phyloP scores from a whole-genome alignment of 2,888 invertebrate species.

The Callosobruchus maculatus region DNA sequence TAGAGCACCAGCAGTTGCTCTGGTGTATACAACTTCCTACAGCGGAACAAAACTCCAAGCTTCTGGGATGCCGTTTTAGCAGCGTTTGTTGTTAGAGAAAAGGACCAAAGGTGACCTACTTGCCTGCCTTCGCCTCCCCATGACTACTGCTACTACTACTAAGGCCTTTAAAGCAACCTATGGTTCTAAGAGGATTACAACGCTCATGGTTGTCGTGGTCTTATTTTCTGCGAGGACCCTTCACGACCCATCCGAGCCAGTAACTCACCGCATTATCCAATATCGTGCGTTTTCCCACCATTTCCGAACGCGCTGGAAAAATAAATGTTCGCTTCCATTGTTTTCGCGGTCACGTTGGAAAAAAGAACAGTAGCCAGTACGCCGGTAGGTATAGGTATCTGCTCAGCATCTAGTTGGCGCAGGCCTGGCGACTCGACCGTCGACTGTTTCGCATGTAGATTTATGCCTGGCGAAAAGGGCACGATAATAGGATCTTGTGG shows the following conservation, averaged over 20 bases:
- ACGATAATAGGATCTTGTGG: not conserved
- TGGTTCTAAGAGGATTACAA: too few species aligned
- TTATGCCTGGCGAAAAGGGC: not conserved
- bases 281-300: conserved; percentile 3
- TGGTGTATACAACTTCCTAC: too few species aligned
- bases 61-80: too few species aligned
- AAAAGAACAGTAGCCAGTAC: not conserved
- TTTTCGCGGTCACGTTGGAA: not conserved
- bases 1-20: too few species aligned
- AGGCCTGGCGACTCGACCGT: not conserved
- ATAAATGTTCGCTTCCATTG: not conserved
- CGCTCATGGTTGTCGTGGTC: too few species aligned
- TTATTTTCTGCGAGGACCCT: not conserved
- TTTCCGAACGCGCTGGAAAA: not conserved
- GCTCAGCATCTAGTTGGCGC: too few species aligned
- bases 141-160: too few species aligned
- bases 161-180: too few species aligned
- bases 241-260: conserved; percentile 16
- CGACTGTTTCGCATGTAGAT: not conserved
- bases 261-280: conserved; percentile 11
- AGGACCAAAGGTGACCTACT: too few species aligned
- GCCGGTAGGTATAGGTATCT: not conserved
- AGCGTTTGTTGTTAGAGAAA: too few species aligned
- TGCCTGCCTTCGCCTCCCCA: too few species aligned
- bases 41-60: too few species aligned